phyloP scores from a whole-genome alignment of 2,797 vertebrate genomes.

The Microctenopoma lineatum region DNA sequence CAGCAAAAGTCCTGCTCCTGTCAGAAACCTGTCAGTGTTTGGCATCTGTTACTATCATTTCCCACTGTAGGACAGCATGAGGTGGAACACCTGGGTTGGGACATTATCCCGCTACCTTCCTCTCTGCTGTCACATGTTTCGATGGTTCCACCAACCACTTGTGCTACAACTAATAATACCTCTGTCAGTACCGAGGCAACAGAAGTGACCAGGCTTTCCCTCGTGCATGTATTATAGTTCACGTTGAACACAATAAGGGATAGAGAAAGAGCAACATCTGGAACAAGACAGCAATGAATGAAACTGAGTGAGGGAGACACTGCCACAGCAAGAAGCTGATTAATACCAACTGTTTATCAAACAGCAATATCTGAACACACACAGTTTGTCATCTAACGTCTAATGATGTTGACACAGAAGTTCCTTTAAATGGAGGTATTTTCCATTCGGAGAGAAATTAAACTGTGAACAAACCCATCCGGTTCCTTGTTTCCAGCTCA shows the following conservation, averaged over 20 bases:
- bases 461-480: slow-evolving; percentile 43
- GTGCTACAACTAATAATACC: slow-evolving; percentile 61
- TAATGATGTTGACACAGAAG: slow-evolving; percentile 53
- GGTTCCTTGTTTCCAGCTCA: slow-evolving; percentile 48
- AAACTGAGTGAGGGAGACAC: slow-evolving; percentile 33
- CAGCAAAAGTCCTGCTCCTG: slow-evolving; percentile 68
- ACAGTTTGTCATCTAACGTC: slow-evolving; percentile 50
- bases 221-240: slow-evolving; percentile 38
- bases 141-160: slow-evolving; percentile 34
- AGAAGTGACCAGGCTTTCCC: slow-evolving; percentile 44
- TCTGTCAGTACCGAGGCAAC: slow-evolving; percentile 53
- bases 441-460: slow-evolving; percentile 62
- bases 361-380: slow-evolving; percentile 43
- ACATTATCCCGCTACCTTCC: slow-evolving; percentile 39
- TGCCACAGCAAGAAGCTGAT: slow-evolving; percentile 60
- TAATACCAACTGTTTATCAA: slow-evolving; percentile 66
- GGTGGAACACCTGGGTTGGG: slow-evolving; percentile 55
- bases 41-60: slow-evolving; percentile 61
- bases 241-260: slow-evolving; percentile 17
- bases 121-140: slow-evolving; percentile 60
- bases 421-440: slow-evolving; percentile 53
- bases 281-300: slow-evolving; percentile 21
- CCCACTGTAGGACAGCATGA: slow-evolving; percentile 50
- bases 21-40: slow-evolving; percentile 65
- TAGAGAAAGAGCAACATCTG: slow-evolving; percentile 14